Evolutionary conservation across 2,113 vertebrate genomes (phyloP), one percentile per base, ranked within the genome.

Genomic region (Meles meles): DNA sequence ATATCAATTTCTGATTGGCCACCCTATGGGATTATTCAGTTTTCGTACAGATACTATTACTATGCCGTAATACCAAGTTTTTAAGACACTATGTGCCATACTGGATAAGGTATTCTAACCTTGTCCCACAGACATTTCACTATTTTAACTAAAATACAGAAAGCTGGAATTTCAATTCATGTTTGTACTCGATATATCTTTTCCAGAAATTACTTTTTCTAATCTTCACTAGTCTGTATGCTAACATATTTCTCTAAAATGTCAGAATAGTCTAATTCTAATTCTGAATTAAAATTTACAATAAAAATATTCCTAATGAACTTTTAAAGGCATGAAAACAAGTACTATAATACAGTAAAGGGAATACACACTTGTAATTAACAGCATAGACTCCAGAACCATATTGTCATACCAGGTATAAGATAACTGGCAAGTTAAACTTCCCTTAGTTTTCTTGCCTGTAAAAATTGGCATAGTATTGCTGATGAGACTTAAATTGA

Each of bases 121-220:
- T 95, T 72, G 8, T 86, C 8, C 31, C n/a, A 55, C 5, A 77
- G 9, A 5, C 37, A 85, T 89, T 93, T 83, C 44, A 85, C 37
- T 83, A 86, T 61, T 77, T 94, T 80, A 96, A 82, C 34, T 94
- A 65, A 97, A 92, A 87, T 84, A 87, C 1, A 84, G 29, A 76
- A 67, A n/a, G 17, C 10, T 34, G 29, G 23, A 94, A 96, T 52
- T 94, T 83, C 52, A 76, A 85, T 37, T 90, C 31, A 61, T 55
- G 5, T 74, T 88, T 95, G 6, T 57, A 95, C 25, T 88, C 94
- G 29, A 21, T 27, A n/a, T 39, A 37, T 7, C 59, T 55, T 89
- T 95, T 85, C 74, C 49, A n/a, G 23, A 39, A 67, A 67, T 59
- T 80, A 15, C 18, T 42, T 72, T 79, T 90, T n/a, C 84, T 80